Conservation (phyloP, 1,140 invertebrate genomes). For the Heliothis subflexa region DNA sequence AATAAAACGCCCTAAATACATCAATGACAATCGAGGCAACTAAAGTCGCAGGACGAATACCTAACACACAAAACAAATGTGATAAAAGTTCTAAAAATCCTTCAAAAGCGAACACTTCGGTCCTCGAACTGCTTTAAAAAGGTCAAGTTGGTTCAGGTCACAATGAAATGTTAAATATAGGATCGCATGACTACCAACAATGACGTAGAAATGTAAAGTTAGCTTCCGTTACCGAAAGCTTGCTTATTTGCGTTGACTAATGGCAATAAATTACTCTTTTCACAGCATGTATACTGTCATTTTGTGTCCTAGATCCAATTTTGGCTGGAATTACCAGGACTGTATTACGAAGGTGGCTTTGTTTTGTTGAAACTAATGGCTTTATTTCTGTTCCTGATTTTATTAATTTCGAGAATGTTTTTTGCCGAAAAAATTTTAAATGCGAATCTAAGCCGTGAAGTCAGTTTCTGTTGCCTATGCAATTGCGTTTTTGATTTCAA, state of each 20-base stretch:
- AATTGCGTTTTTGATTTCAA: no score
- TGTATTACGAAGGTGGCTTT: neutral
- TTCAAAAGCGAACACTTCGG: conserved; percentile 32
- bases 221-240: conserved; percentile 53
- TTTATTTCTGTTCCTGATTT: neutral
- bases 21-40: conserved; percentile 18
- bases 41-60: conserved; percentile 10
- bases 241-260: conserved; percentile 42
- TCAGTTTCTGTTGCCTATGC: no score
- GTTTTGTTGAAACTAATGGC: neutral
- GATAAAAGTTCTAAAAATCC: conserved; percentile 36
- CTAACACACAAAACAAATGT: conserved; percentile 18
- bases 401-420: no score
- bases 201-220: conserved; percentile 64
- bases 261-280: conserved; percentile 44
- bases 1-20: neutral
- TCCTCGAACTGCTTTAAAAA: conserved; percentile 50
- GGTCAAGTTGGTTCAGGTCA: conserved; percentile 63
- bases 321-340: conserved; percentile 10
- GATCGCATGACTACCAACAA: conserved; percentile 70
- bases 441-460: no score
- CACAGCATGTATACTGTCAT: conserved; percentile 37
- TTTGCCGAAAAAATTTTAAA: no score
- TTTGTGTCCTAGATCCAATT: neutral
- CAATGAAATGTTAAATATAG: conserved; percentile 77